Base-by-base conservation (phyloP, 2,113 vertebrate genomes). In the Kobus ellipsiprymnus region DNA sequence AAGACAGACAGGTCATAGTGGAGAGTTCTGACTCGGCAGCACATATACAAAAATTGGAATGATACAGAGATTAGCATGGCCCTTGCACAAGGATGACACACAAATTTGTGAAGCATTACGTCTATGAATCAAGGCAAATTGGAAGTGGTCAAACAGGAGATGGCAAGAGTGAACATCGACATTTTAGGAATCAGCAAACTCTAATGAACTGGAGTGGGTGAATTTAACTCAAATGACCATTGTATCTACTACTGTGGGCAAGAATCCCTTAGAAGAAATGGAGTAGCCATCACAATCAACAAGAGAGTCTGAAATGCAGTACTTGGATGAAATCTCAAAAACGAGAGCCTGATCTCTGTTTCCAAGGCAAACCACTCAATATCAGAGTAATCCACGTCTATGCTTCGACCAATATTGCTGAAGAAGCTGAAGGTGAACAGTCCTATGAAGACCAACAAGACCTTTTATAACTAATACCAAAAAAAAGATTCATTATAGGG, bases 81-180 rank as follows among this genome's bases (percentile, higher is more conserved):
- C 33, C 8, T 67, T 36, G 64, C 62, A 67, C 4, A 19, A 36
- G 64, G 33, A 36, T 36, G 16, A 19, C 4, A 36, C 8, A n/a
- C 33, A 67, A 67, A 67, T 67, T 67, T 0, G 0, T 67, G 64
- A 36, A 67, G 33, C 8, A 67, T 67, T 19, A 36, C 0, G 1
- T 9, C 8, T 33, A 36, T 67, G 64, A 67, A 36, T 36, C 33
- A 19, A 67, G 33, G 64, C 64, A 67, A 67, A 36, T 36, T 36
- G 33, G 16, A 67, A 67, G 33, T 67, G 64, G 64, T 67, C 64
- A 67, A 67, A 67, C 33, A 36, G 64, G 64, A 21, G 64, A 36
- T 67, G 64, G 17, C 33, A 67, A 5, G 33, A 36, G 33, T 67
- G 33, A 67, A 36, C 4, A 5, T 2, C 0, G 9, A 36, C 17